Conservation (phyloP, 2,888 invertebrate genomes). For the Ferrisia virgata region DNA sequence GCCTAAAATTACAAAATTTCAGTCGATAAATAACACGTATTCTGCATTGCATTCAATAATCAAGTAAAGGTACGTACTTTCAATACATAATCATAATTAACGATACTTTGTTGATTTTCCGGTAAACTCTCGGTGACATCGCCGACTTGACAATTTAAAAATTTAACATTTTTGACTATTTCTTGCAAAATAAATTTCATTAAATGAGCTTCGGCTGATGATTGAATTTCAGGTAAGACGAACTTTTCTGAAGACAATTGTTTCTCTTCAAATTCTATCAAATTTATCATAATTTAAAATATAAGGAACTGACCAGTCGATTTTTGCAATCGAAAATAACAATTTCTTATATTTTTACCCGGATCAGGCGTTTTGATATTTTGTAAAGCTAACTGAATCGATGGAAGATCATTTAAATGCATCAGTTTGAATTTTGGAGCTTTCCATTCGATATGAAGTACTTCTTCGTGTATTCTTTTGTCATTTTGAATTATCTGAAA, state of each 20-base stretch:
- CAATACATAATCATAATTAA: background rate
- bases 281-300: background rate
- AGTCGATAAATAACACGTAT: background rate
- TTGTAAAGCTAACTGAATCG: background rate
- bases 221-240: background rate
- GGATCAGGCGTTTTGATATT: background rate
- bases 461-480: slow-evolving; percentile 37
- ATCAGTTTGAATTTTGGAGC: slow-evolving; percentile 20
- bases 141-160: background rate
- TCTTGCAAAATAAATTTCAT: background rate
- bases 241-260: background rate
- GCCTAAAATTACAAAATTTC: background rate
- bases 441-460: slow-evolving; percentile 43
- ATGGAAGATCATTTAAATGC: slow-evolving; percentile 28
- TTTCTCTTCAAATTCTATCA: background rate
- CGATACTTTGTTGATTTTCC: background rate
- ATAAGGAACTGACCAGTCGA: background rate
- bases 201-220: background rate
- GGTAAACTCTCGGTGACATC: background rate
- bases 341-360: background rate
- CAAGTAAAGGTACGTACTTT: background rate
- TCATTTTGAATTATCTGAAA: slow-evolving; percentile 46
- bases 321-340: background rate
- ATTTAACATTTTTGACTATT: background rate
- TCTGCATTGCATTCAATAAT: background rate